phyloP scores from a whole-genome alignment of 2,113 vertebrate genomes.

The Herpetotheres cachinnans region DNA sequence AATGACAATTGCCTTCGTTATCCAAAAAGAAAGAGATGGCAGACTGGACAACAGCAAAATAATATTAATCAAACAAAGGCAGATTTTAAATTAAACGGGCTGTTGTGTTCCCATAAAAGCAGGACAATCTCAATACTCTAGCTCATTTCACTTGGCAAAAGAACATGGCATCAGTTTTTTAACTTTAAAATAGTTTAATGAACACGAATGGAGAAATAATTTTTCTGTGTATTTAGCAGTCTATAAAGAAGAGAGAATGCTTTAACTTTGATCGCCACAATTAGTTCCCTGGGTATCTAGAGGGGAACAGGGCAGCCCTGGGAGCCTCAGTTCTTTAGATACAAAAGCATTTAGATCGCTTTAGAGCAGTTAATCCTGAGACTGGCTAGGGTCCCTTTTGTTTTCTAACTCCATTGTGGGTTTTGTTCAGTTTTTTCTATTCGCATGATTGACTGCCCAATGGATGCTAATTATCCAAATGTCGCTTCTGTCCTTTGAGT shows the following conservation, averaged over 20 bases:
- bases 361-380: constrained; percentile 85
- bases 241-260: constrained; percentile 78
- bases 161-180: constrained; percentile 61
- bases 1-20: constrained; percentile 57
- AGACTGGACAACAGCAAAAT: constrained; percentile 59
- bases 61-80: constrained; percentile 66
- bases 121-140: constrained; percentile 46
- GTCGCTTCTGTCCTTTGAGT: constrained; percentile 86
- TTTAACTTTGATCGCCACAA: constrained; percentile 81
- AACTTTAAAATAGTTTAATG: constrained; percentile 82
- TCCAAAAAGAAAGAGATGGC: constrained; percentile 53
- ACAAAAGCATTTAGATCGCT: constrained; percentile 87
- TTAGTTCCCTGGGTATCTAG: constrained; percentile 79
- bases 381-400: constrained; percentile 84
- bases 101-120: constrained; percentile 52
- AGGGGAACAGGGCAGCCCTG: constrained; percentile 65
- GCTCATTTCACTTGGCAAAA: constrained; percentile 65
- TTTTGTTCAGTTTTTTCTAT: constrained; percentile 83
- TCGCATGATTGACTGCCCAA: constrained; percentile 84
- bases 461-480: constrained; percentile 88
- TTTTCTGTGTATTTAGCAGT: constrained; percentile 74
- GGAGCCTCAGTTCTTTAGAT: constrained; percentile 81
- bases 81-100: constrained; percentile 48
- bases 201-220: constrained; percentile 73
- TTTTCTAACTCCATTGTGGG: constrained; percentile 85